Evolutionary conservation across 2,113 vertebrate species (phyloP).

Genomic region (Eonycteris spelaea): DNA sequence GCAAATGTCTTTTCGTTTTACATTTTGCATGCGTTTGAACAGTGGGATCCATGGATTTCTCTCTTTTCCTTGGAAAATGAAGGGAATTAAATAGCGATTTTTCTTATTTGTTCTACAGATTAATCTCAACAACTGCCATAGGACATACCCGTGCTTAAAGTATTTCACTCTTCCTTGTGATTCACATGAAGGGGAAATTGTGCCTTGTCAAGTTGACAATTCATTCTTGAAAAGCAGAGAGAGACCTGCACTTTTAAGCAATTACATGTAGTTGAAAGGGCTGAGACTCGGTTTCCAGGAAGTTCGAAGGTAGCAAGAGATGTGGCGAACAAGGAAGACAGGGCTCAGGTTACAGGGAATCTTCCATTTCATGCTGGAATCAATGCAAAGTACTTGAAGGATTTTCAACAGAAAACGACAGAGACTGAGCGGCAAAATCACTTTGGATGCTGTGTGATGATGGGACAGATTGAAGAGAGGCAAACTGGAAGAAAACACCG

Average conservation of each 20-base stretch:
- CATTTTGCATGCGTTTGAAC: neutral
- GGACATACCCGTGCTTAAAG: fast-evolving
- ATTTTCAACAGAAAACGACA: neutral
- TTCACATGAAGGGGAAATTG: neutral
- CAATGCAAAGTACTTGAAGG: neutral
- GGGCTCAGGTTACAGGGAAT: neutral
- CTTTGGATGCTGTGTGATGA: neutral
- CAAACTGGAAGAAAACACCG: neutral
- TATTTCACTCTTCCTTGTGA: neutral
- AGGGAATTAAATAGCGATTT: neutral
- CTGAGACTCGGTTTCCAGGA: neutral
- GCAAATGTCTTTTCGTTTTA: neutral
- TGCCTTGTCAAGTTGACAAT: neutral
- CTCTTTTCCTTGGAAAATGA: slow-evolving; percentile 10
- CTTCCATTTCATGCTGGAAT: neutral
- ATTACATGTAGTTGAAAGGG: neutral
- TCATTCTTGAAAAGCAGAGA: slow-evolving; percentile 46
- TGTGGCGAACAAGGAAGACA: neutral
- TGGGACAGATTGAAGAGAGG: neutral
- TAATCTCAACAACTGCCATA: neutral
- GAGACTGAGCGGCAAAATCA: neutral
- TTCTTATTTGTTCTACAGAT: neutral
- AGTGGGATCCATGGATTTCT: neutral
- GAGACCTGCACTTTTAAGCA: neutral
- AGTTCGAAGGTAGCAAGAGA: neutral